Evolutionary conservation across 2,797 vertebrate genomes (phyloP), one percentile per base, ranked within the genome.

Genomic region (Rhinella marina): DNA sequence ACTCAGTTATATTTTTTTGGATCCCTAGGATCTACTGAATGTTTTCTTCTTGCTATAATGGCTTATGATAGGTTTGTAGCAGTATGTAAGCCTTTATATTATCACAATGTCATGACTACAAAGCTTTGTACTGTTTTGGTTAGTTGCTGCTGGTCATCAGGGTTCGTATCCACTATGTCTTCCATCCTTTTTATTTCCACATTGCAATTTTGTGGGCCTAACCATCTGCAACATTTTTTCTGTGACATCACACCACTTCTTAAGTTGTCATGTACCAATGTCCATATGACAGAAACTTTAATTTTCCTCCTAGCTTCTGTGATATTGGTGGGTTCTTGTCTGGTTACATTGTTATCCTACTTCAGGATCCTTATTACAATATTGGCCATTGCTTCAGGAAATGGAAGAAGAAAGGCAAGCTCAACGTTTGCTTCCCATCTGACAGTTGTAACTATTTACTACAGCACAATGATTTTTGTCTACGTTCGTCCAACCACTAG

Each of bases 1-100:
- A 88, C 86, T 19, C 86, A 88, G 64, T 89, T 91, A n/a, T 88
- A 88, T n/a, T 88, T 88, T 56, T 88, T 88, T 73, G 87, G 87
- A 25, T 88, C 87, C 9, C 76, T 88, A 2, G 88, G 88, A 10
- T 89, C 88, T 50, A 86, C 88, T 21, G 88, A 89, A 83, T 89
- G 88, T 76, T 86, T 89, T 52, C 84, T 89, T 61, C 62, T 89
- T 48, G 78, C 84, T n/a, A 57, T 89, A 72, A 89, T 89, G 88
- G 88, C 84, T 19, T 89, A 89, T 89, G 88, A 89, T 86, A 82
- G 88, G 25, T 89, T 82, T 79, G 41, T 89, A 75, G 88, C 88
- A n/a, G 52, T 89, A 3, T 89, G 88, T 62, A 86, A 83, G 14
- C 88, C 88, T 52, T 78, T 89, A 52, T 72, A 82, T 86, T 89